Evolutionary conservation across 2,113 vertebrate species (phyloP).

Genomic region (Cavia aperea): DNA sequence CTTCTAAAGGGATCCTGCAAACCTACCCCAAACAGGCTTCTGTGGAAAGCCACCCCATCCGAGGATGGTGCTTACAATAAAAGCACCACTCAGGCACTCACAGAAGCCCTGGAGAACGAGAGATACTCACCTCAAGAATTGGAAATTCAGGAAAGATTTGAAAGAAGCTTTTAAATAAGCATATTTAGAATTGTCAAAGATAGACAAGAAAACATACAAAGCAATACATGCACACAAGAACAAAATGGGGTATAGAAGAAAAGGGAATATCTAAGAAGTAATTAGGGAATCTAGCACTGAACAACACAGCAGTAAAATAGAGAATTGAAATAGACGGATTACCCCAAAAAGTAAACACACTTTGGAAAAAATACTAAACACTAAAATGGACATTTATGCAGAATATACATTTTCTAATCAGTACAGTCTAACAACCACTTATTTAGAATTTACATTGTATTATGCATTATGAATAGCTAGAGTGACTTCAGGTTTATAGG

Average conservation of each 20-base stretch:
- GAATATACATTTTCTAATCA: neutral
- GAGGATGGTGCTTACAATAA: neutral
- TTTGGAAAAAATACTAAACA: neutral
- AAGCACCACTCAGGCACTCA: neutral
- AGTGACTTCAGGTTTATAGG: neutral
- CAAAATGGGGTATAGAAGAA: neutral
- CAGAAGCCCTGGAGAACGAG: neutral
- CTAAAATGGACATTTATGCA: neutral
- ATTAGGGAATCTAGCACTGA: neutral
- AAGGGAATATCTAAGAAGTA: neutral
- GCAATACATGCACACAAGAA: neutral
- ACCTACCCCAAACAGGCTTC: neutral
- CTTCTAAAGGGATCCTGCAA: neutral
- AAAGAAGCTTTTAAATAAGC: neutral
- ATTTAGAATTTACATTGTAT: neutral
- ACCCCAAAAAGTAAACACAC: neutral
- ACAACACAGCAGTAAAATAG: neutral
- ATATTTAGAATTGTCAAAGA: neutral
- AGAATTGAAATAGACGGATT: neutral
- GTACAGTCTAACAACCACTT: neutral
- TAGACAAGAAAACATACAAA: neutral
- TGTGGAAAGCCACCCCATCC: fast-evolving
- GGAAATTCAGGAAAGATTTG: neutral
- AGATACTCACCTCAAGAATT: neutral
- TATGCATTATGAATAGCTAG: neutral